Evolutionary conservation across 2,888 invertebrate genomes (phyloP).

Genomic region (Crossocerus cetratus): DNA sequence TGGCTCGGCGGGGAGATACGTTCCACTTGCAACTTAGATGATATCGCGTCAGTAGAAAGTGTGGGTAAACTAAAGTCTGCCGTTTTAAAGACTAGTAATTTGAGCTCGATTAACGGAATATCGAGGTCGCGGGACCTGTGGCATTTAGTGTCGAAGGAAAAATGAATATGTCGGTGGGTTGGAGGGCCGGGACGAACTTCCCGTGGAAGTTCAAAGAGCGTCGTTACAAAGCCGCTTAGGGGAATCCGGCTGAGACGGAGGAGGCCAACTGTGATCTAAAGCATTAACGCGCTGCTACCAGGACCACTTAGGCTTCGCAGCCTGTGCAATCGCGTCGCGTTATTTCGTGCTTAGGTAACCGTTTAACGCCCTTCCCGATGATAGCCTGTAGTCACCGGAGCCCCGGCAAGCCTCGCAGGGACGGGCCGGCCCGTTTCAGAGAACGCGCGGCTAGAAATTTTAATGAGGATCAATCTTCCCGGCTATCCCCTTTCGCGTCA

Average conservation of each 20-base stretch:
- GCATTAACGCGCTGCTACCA: slow-evolving; percentile 14
- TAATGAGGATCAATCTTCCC: slow-evolving; percentile 1
- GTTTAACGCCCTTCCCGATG: slow-evolving; percentile 17
- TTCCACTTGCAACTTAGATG: slow-evolving; percentile 19
- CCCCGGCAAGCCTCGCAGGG: too few species aligned
- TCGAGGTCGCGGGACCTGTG: not conserved
- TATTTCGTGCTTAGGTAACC: slow-evolving; percentile 27
- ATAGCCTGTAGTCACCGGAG: not conserved
- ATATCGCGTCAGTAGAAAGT: too few species aligned
- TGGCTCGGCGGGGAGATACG: not conserved
- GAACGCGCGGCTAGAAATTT: slow-evolving; percentile 2
- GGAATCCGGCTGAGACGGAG: slow-evolving; percentile 32
- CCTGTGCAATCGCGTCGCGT: slow-evolving; percentile 39
- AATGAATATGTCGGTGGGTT: slow-evolving; percentile 30
- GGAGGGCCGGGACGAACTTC: slow-evolving; percentile 23
- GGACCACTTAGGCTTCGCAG: slow-evolving; percentile 22
- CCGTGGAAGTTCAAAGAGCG: slow-evolving; percentile 17
- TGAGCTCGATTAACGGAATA: not conserved
- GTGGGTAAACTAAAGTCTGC: too few species aligned
- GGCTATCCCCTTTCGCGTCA: not conserved
- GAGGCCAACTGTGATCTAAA: slow-evolving; percentile 29
- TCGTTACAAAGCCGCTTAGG: slow-evolving; percentile 50
- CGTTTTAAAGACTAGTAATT: too few species aligned
- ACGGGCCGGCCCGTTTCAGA: not conserved
- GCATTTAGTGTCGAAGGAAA: slow-evolving; percentile 19